phyloP scores from a whole-genome alignment of 92 coral and sea anemone genomes.

The Ricordea florida region DNA sequence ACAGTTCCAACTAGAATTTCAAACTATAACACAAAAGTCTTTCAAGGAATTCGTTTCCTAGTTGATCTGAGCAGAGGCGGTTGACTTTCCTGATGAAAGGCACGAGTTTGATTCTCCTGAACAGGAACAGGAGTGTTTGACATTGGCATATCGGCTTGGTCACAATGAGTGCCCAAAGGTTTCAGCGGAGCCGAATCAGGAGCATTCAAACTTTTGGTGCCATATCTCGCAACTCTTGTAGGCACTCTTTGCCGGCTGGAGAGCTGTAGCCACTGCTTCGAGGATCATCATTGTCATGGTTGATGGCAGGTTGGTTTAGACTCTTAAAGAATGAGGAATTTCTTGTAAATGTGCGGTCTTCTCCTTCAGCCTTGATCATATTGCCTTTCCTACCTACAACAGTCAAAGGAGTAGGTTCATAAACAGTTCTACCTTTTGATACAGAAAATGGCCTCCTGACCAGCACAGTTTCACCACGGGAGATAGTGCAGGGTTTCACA shows the following conservation, averaged over 20 bases:
- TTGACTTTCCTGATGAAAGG: neutral
- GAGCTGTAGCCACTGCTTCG: no score
- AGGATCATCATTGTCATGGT: neutral
- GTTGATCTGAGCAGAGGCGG: constrained; percentile 7
- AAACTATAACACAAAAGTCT: neutral
- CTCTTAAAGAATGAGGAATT: constrained; percentile 49
- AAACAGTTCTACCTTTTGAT: constrained; percentile 32
- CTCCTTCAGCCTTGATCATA: constrained; percentile 54
- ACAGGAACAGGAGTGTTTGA: neutral
- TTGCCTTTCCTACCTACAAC: constrained; percentile 60
- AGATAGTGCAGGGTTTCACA: constrained; percentile 34
- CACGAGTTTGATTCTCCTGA: neutral
- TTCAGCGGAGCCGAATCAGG: neutral
- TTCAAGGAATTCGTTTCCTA: neutral
- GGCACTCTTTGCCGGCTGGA: neutral
- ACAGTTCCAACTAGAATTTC: neutral
- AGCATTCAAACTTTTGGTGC: neutral
- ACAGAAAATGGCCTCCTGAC: constrained; percentile 47
- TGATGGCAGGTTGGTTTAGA: neutral
- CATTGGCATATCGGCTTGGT: neutral
- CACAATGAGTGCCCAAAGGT: neutral
- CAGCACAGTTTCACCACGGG: constrained; percentile 27
- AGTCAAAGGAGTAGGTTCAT: constrained; percentile 58
- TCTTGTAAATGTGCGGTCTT: constrained; percentile 3
- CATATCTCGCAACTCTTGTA: neutral